Conservation (phyloP, 2,113 vertebrate species). For the Urocitellus parryii region DNA sequence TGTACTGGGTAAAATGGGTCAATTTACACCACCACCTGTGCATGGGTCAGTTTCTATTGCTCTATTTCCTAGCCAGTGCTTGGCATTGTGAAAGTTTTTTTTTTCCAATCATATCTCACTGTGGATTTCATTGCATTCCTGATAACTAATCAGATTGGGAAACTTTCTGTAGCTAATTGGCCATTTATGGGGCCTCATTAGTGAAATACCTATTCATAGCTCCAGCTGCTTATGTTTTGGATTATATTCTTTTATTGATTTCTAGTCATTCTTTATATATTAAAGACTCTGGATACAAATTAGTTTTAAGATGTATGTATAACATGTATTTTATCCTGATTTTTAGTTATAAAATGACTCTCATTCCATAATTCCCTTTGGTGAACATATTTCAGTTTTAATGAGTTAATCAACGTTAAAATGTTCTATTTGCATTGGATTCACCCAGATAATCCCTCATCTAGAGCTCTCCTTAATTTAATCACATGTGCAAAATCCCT, state of each 20-base stretch:
- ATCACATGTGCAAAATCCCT: background rate
- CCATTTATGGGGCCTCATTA: background rate
- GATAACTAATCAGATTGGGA: background rate
- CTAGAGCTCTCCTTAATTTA: background rate
- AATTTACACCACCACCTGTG: background rate
- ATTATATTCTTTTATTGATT: constrained; percentile 8
- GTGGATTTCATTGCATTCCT: background rate
- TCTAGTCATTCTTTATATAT: background rate
- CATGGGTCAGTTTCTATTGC: background rate
- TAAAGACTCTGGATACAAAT: background rate
- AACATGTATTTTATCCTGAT: background rate
- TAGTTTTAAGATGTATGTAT: background rate
- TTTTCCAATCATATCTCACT: background rate
- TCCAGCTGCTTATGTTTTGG: background rate
- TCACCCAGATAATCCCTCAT: background rate
- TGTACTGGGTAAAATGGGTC: background rate
- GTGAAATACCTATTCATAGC: background rate
- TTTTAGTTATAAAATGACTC: background rate
- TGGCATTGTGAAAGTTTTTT: background rate
- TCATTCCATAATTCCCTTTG: background rate
- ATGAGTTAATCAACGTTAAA: constrained; percentile 22
- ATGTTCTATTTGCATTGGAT: background rate
- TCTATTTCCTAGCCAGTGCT: background rate
- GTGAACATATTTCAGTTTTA: constrained; percentile 23
- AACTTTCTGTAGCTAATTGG: background rate